Conservation (phyloP, 2,113 vertebrate species). For the Microtus oregoni region DNA sequence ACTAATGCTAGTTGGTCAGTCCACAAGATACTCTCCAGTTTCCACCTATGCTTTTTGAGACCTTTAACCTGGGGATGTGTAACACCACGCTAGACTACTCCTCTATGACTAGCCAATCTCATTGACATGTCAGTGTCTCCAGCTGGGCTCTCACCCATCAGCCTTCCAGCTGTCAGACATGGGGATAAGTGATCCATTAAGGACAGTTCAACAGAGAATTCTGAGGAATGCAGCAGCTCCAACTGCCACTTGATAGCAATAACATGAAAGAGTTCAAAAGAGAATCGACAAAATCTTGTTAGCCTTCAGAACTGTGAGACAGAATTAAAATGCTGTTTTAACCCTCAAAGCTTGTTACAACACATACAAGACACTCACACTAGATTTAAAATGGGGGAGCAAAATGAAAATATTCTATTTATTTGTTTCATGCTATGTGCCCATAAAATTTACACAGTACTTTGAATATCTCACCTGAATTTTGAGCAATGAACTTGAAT, state of each 20-base stretch:
- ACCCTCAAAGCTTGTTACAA: slow-evolving; percentile 10
- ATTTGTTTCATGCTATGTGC: slow-evolving; percentile 15
- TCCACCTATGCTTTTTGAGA: neutral
- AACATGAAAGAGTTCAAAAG: slow-evolving; percentile 36
- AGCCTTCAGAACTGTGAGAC: neutral
- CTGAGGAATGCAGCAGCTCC: neutral
- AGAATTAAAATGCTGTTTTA: slow-evolving; percentile 26
- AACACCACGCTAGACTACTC: neutral
- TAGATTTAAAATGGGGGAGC: slow-evolving; percentile 11
- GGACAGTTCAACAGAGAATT: neutral
- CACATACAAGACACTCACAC: neutral
- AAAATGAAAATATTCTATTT: slow-evolving; percentile 51
- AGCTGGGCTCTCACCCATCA: neutral
- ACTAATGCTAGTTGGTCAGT: neutral
- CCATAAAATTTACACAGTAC: slow-evolving; percentile 31
- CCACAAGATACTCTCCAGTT: neutral
- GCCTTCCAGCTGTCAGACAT: neutral
- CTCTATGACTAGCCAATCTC: neutral
- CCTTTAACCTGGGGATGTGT: neutral
- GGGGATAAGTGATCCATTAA: neutral
- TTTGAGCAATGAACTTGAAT: neutral
- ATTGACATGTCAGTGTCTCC: neutral
- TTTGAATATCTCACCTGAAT: slow-evolving; percentile 24
- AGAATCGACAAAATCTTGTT: neutral
- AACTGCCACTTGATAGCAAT: neutral